Evolutionary conservation across 2,113 vertebrate genomes (phyloP).

Genomic region (Octodon degus): DNA sequence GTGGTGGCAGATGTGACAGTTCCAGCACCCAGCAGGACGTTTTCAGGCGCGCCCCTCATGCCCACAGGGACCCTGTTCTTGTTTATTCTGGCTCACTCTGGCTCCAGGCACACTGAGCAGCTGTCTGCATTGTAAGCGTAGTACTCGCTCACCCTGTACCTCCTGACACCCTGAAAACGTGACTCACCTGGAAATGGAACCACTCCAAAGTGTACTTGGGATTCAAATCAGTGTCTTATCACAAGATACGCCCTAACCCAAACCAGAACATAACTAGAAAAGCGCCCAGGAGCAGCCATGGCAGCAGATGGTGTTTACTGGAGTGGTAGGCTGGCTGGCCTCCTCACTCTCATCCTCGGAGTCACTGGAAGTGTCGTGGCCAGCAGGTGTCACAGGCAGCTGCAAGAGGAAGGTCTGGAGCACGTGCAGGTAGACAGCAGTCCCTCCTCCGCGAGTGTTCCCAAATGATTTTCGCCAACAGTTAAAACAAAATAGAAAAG

Average conservation of each 20-base stretch:
- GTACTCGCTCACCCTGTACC: neutral
- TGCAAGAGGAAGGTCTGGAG: slow-evolving; percentile 93
- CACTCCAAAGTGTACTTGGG: neutral
- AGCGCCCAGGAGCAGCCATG: neutral
- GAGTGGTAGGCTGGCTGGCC: slow-evolving; percentile 84
- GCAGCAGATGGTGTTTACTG: slow-evolving; percentile 83
- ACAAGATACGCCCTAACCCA: neutral
- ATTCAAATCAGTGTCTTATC: neutral
- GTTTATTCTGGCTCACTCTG: too few species aligned
- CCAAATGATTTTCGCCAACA: slow-evolving; percentile 92
- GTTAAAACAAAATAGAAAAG: slow-evolving; percentile 96
- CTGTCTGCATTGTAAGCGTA: neutral
- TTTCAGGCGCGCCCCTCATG: neutral
- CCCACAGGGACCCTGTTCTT: neutral
- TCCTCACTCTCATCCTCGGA: slow-evolving; percentile 95
- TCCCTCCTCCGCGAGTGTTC: slow-evolving; percentile 94
- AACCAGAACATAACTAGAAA: neutral
- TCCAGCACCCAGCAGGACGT: neutral
- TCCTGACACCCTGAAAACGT: neutral
- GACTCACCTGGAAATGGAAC: neutral
- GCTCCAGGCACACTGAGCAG: neutral
- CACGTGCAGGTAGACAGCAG: slow-evolving; percentile 94
- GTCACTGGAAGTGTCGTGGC: slow-evolving; percentile 92
- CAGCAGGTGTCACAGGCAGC: slow-evolving; percentile 91
- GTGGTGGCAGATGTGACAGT: neutral